Evolutionary conservation across 2,888 invertebrate species (phyloP).

Genomic region (Ormyrus pomaceus): DNA sequence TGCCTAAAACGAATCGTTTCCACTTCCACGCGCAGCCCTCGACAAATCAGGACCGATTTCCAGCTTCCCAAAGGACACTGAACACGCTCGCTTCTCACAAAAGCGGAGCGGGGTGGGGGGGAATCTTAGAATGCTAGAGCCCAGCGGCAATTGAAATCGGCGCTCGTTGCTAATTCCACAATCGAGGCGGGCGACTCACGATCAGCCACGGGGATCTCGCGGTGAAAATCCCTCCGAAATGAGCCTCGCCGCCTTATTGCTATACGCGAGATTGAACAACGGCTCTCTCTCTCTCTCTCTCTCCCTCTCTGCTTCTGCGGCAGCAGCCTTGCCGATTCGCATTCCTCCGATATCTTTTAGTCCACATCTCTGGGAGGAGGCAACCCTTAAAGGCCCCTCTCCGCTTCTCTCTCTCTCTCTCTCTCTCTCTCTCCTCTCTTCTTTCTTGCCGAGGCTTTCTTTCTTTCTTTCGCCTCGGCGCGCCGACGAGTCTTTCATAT

Average conservation of each 20-base stretch:
- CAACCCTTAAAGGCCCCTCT: constrained; percentile 16
- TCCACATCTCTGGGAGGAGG: constrained; percentile 37
- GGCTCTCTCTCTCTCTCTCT: too few species aligned
- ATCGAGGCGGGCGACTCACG: constrained; percentile 37
- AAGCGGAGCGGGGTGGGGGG: too few species aligned
- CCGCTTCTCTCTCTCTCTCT: neutral
- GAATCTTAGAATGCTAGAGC: too few species aligned
- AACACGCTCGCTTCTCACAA: too few species aligned
- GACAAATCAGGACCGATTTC: too few species aligned
- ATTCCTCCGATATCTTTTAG: constrained; percentile 51
- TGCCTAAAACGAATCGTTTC: too few species aligned
- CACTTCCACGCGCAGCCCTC: too few species aligned
- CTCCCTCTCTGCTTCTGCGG: neutral
- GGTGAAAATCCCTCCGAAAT: constrained; percentile 29
- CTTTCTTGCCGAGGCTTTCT: neutral
- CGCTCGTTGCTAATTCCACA: constrained; percentile 28
- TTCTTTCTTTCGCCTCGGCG: too few species aligned
- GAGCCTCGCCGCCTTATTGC: too few species aligned
- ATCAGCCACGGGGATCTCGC: neutral
- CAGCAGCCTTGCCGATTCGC: constrained; percentile 26
- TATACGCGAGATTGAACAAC: too few species aligned
- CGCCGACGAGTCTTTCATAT: neutral
- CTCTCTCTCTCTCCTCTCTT: neutral
- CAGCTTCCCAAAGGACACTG: too few species aligned
- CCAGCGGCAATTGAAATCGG: too few species aligned